A percentile compares a stretch with the other conserved stretches of the same genome.
Conservation (phyloP, 1,140 invertebrate species). For the Drosophila chauvacae region DNA sequence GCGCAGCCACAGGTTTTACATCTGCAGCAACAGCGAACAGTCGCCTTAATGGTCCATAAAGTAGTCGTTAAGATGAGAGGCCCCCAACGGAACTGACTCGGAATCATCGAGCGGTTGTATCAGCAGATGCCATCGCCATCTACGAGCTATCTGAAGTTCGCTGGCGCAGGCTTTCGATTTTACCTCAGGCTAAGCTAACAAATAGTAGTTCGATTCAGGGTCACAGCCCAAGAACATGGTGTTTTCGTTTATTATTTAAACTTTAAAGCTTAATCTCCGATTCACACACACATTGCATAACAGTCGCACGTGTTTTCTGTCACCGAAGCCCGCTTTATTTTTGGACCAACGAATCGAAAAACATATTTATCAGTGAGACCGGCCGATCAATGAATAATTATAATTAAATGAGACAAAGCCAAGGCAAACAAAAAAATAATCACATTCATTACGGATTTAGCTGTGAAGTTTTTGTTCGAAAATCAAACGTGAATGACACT, state of each 20-base stretch:
- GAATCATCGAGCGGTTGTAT: conserved; percentile 2
- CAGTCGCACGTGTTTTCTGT: conserved; percentile 33
- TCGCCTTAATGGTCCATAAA: conserved; percentile 46
- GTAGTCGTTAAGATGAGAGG: conserved; percentile 33
- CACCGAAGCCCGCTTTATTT: conserved; percentile 17
- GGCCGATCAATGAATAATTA: conserved; percentile 47
- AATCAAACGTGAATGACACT: conserved; percentile 47
- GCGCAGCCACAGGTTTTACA: conserved; percentile 25
- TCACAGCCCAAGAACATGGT: conserved; percentile 50
- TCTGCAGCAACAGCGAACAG: conserved; percentile 3
- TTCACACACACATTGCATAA: conserved; percentile 37
- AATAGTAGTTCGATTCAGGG: conserved; percentile 59
- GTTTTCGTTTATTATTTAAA: conserved; percentile 30
- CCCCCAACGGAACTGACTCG: conserved; percentile 50
- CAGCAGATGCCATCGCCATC: conserved; percentile 26
- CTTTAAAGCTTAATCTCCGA: neutral
- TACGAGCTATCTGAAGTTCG: conserved; percentile 11
- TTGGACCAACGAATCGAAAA: conserved; percentile 4
- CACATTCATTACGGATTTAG: conserved; percentile 22
- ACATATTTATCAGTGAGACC: conserved; percentile 18
- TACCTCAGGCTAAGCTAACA: conserved; percentile 14
- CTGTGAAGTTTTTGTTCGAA: conserved; percentile 8
- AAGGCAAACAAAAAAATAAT: conserved; percentile 14
- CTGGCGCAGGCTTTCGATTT: conserved; percentile 3
- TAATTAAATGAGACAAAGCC: conserved; percentile 30